Evolutionary conservation across 2,797 vertebrate genomes (phyloP), one percentile per base, ranked within the genome.

Genomic region (Enteromius radiatus): DNA sequence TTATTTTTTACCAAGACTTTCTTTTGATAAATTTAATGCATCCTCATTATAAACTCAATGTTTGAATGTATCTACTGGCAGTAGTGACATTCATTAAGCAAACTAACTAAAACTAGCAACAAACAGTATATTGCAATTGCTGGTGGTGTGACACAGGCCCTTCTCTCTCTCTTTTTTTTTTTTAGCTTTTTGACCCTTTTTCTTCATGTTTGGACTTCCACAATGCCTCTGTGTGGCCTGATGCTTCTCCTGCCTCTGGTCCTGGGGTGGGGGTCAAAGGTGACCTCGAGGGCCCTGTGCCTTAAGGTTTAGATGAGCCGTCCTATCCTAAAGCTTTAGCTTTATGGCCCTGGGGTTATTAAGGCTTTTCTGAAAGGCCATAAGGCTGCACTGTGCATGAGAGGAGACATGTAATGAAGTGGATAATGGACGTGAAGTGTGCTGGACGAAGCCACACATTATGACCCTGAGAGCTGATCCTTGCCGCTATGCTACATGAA

Each of bases 361-460:
- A 78, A 78, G 68, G 75, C 14, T 77, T 26, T 33, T 82, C 19
- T 78, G 26, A 71, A 64, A 71, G 74, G 43, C 74, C 67, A 67
- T 78, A 78, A 78, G 81, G 59, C 54, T 63, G 33, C 36, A 59
- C 15, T 64, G 65, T 71, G 41, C 43, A 71, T 54, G 76, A 85
- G 75, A 65, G 56, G 69, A 74, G 38, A 79, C 63, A 65, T 82
- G 84, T 82, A 78, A 78, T 82, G 75, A 85, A 85, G 79, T 81
- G 83, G 77, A 84, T 84, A 84, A 84, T 84, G 79, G 84, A 78
- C 61, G 14, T 85, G 75, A 56, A 77, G 75, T 78, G 61, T 64
- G 36, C 67, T 67, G 84, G 67, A 85, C 84, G 78, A 82, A 78
- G 54, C 79, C 28, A 45, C 36, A 31, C 68, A 47, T 54, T 73